phyloP scores from a whole-genome alignment of 2,888 invertebrate species.

The Phyllotreta cruciferae region DNA sequence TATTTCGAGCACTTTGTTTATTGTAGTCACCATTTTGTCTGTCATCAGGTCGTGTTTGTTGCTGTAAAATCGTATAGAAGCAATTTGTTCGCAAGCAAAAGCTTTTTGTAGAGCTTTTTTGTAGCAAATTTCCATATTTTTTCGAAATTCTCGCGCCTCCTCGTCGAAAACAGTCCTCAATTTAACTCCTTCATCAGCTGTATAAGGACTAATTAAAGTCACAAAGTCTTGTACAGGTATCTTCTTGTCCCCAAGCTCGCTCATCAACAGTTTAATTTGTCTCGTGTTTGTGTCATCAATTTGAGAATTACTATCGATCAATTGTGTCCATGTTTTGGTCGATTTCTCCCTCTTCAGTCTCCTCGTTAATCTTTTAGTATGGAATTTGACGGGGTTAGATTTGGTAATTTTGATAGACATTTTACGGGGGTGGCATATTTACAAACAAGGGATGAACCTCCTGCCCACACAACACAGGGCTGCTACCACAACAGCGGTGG shows the following conservation, averaged over 20 bases:
- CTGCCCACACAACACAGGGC: constrained; percentile 44
- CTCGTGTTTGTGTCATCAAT: constrained; percentile 28
- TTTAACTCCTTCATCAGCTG: constrained; percentile 54
- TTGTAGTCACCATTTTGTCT: constrained; percentile 54
- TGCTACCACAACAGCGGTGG: constrained; percentile 44
- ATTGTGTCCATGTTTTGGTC: neutral
- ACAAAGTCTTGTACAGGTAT: constrained; percentile 56
- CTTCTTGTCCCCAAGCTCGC: constrained; percentile 42
- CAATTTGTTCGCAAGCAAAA: constrained; percentile 58
- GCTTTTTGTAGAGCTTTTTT: constrained; percentile 59
- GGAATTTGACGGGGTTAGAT: neutral
- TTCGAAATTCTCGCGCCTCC: constrained; percentile 54
- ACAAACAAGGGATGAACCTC: constrained; percentile 42
- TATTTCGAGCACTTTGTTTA: constrained; percentile 54
- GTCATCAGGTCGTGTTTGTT: constrained; percentile 49
- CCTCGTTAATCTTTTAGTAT: neutral
- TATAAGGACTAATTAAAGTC: constrained; percentile 53
- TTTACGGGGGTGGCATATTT: constrained; percentile 13
- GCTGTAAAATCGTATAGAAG: constrained; percentile 51
- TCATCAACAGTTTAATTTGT: constrained; percentile 48
- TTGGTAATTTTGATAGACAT: constrained; percentile 8
- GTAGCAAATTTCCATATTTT: constrained; percentile 54
- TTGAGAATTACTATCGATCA: neutral
- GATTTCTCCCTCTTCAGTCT: neutral
- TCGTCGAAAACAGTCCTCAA: constrained; percentile 53